Conservation (phyloP, 2,888 invertebrate genomes). For the Melipona beecheii region DNA sequence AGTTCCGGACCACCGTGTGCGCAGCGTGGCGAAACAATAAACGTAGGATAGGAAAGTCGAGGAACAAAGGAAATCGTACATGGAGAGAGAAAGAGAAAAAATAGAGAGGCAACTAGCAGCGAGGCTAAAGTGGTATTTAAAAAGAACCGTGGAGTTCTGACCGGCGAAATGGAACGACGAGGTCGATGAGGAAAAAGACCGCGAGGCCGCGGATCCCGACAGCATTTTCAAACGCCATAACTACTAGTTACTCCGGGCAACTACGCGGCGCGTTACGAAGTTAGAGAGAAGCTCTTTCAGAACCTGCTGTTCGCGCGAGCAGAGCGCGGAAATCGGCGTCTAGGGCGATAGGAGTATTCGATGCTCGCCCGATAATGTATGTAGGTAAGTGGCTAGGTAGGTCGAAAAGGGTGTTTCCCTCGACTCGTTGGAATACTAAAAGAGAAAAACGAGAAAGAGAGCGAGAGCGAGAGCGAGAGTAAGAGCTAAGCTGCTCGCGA, state of each 20-base stretch:
- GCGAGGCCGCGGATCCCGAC: neutral
- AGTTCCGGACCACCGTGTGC: too few species aligned
- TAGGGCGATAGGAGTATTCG: slow-evolving; percentile 65
- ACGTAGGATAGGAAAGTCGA: too few species aligned
- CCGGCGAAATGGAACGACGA: slow-evolving; percentile 14
- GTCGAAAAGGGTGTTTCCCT: slow-evolving; percentile 57
- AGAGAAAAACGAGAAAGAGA: neutral
- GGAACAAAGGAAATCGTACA: too few species aligned
- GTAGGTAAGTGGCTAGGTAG: slow-evolving; percentile 15
- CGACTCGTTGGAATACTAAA: slow-evolving; percentile 33
- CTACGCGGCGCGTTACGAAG: slow-evolving; percentile 52
- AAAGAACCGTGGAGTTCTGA: neutral
- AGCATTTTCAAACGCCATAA: slow-evolving; percentile 20
- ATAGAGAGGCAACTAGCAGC: neutral
- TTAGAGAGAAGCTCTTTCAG: slow-evolving; percentile 49
- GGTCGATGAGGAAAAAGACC: slow-evolving; percentile 13
- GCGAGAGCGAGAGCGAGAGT: neutral
- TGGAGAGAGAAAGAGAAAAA: too few species aligned
- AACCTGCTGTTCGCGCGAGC: slow-evolving; percentile 31
- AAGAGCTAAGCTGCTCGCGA: neutral
- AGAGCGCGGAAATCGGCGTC: slow-evolving; percentile 65
- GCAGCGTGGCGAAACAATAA: neutral
- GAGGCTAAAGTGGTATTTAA: slow-evolving; percentile 3
- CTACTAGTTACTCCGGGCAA: slow-evolving; percentile 43
- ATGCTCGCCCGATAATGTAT: slow-evolving; percentile 66